Evolutionary conservation across 2,888 invertebrate genomes (phyloP), one percentile per base, ranked within the genome.

Genomic region (Fabriciana adippe): DNA sequence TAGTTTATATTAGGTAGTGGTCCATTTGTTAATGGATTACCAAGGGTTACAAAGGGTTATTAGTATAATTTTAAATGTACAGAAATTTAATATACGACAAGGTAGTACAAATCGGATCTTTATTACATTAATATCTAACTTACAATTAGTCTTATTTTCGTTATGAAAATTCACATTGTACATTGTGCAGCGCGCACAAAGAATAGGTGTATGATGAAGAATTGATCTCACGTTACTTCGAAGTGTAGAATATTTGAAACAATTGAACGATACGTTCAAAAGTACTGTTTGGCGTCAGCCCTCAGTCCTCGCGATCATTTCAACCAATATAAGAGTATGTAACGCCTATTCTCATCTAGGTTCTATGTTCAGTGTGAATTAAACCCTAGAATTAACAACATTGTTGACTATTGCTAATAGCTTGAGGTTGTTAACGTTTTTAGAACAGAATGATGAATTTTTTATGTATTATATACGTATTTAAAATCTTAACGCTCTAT

Each of bases 391-490:
- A 85, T 89, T 85, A 90, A 88, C 91, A 90, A 88, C 89, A 92
- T 92, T 92, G 92, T 92, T 92, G 92, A 92, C 91, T 92, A 92
- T 90, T 92, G 92, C 92, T 92, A 91, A 90, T 92, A 91, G 92
- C 92, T 92, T 92, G 92, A 91, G 90, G 89, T 92, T 92, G 92
- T 92, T 92, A 89, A 88, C 87, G 89, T 90, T 92, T 91, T 89
- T 92, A 92, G 92, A 90, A 89, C 87, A 88, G 84, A 86, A 89
- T 83, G 86, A 84, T 87, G 89, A 88, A 87, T 87, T 90, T 92
- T 90, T 90, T 90, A 90, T 92, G 90, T 91, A 91, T 83, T 87
- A 89, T 83, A 83, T 76, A 83, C 80, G 80, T 84, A 83, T 80
- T 80, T 76, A 79, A 80, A 78, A 79, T 84, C 84, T 87, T 85